Percentiles rank a stretch among this genome's conserved stretches.
Conservation (phyloP, 2,888 invertebrate genomes). For the Platycnemis pennipes region DNA sequence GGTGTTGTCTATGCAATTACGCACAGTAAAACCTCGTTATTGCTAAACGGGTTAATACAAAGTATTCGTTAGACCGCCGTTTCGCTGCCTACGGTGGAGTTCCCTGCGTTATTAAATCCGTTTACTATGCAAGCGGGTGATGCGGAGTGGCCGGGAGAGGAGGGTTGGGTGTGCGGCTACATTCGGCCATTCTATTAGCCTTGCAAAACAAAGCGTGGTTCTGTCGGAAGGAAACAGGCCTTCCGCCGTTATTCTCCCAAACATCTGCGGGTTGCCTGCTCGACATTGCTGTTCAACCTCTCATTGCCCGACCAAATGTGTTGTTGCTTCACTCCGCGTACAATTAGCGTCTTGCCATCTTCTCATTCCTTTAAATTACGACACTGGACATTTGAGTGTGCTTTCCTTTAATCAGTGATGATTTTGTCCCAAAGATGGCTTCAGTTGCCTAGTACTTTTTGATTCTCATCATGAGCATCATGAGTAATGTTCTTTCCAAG, state of each 20-base stretch:
- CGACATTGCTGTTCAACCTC: neutral
- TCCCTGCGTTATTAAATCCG: neutral
- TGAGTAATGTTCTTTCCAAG: no score
- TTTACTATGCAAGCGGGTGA: slow-evolving; percentile 5
- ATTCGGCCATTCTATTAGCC: neutral
- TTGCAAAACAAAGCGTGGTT: neutral
- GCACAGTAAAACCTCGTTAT: slow-evolving; percentile 23
- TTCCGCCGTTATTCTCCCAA: neutral
- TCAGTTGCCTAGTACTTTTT: no score
- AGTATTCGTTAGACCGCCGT: neutral
- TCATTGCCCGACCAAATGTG: neutral
- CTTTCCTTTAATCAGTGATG: no score
- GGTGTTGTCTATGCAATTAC: neutral
- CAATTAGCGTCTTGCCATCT: neutral
- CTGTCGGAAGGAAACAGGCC: neutral
- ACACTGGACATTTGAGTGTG: no score
- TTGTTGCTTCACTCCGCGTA: neutral
- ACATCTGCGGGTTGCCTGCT: neutral
- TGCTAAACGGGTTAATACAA: neutral
- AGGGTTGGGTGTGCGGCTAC: neutral
- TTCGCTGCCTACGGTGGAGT: neutral
- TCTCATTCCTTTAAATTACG: no score
- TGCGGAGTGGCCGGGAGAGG: neutral
- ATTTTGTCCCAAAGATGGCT: no score
- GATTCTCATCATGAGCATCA: no score